Evolutionary conservation across 1,140 invertebrate species (phyloP).

Genomic region (Stenopsyche tienmushanensis): DNA sequence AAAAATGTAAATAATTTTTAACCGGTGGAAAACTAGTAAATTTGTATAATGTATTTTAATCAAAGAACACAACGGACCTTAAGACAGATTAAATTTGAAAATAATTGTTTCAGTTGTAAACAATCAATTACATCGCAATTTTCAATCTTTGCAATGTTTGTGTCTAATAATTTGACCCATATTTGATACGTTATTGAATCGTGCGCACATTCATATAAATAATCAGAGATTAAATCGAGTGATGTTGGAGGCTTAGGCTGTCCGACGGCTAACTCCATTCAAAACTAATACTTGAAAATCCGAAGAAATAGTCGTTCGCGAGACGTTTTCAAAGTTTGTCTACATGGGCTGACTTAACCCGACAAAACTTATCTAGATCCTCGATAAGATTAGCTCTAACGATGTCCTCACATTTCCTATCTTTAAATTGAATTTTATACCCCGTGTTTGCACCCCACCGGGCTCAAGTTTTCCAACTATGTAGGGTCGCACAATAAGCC

Average conservation of each 20-base stretch:
- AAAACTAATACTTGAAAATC: slow-evolving; percentile 23
- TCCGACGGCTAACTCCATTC: slow-evolving; percentile 17
- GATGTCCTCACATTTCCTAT: slow-evolving; percentile 32
- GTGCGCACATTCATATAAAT: slow-evolving; percentile 19
- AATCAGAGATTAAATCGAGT: slow-evolving; percentile 15
- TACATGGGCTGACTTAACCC: neutral
- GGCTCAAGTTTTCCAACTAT: no score
- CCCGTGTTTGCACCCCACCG: slow-evolving; percentile 6
- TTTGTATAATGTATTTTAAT: no score
- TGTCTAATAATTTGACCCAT: no score
- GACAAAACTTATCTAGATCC: slow-evolving; percentile 25
- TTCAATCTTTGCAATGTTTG: no score
- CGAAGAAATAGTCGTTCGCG: slow-evolving; percentile 10
- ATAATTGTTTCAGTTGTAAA: no score
- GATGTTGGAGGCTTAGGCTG: neutral
- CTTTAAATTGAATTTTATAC: slow-evolving; percentile 31
- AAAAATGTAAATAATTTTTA: no score
- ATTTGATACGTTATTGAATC: no score
- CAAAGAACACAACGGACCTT: no score
- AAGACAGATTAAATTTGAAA: no score
- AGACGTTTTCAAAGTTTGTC: neutral
- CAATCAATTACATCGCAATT: no score
- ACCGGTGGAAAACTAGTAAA: no score
- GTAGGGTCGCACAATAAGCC: no score
- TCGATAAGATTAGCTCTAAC: slow-evolving; percentile 25